phyloP scores from a whole-genome alignment of 2,888 invertebrate species.

The Lamproptera curius region DNA sequence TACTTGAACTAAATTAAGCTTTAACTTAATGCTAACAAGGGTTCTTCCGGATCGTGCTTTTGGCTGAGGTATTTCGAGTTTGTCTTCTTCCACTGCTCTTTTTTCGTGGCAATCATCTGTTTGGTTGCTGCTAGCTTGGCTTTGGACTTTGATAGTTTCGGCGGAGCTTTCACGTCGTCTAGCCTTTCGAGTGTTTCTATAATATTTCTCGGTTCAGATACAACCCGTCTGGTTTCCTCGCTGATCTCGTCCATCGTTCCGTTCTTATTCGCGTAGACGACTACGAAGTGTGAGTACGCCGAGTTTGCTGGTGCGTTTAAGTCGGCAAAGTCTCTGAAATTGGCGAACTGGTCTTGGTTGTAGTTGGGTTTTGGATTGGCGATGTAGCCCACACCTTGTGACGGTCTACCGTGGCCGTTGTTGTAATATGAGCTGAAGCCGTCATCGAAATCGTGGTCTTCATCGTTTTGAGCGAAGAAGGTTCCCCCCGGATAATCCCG shows the following conservation, averaged over 20 bases:
- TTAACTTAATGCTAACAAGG: slow-evolving; percentile 83
- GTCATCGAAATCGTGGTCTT: slow-evolving; percentile 79
- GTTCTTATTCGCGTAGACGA: slow-evolving; percentile 91
- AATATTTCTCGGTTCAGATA: slow-evolving; percentile 86
- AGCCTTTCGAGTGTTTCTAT: slow-evolving; percentile 87
- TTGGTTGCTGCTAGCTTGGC: slow-evolving; percentile 79
- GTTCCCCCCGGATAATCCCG: slow-evolving; percentile 92
- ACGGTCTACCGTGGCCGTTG: slow-evolving; percentile 85
- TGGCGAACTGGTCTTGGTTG: slow-evolving; percentile 90
- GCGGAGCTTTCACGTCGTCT: slow-evolving; percentile 75
- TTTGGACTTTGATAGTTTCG: slow-evolving; percentile 80
- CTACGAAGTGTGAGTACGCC: slow-evolving; percentile 89
- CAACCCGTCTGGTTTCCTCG: slow-evolving; percentile 57
- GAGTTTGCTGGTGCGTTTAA: slow-evolving; percentile 87
- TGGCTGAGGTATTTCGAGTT: slow-evolving; percentile 54
- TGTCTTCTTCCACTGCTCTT: slow-evolving; percentile 67
- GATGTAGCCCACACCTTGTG: slow-evolving; percentile 76
- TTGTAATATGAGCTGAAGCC: slow-evolving; percentile 80
- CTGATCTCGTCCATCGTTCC: slow-evolving; percentile 79
- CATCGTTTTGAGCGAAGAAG: slow-evolving; percentile 87
- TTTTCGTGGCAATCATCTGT: slow-evolving; percentile 59
- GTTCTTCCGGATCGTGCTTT: slow-evolving; percentile 79
- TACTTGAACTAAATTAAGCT: slow-evolving; percentile 50
- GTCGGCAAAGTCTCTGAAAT: slow-evolving; percentile 94
- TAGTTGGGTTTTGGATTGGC: slow-evolving; percentile 86